Evolutionary conservation across 2,113 vertebrate species (phyloP), one percentile per base, ranked within the genome.

Genomic region (Lampris incognitus): DNA sequence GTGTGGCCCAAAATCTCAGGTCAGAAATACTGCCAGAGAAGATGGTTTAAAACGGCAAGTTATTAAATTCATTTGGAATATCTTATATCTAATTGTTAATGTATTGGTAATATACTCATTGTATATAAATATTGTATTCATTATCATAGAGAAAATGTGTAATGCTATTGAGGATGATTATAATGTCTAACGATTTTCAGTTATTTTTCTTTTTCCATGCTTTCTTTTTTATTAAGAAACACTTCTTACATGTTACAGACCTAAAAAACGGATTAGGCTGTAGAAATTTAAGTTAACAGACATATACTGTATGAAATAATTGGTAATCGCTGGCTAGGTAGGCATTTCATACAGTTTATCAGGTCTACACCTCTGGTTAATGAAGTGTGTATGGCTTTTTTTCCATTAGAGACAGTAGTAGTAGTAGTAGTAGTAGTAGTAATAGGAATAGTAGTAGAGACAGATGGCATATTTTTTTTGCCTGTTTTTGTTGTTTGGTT

Each of bases 381-480:
- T 24, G 24, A 24, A 24, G 24, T 24, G 24, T 24, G 24, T 24
- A 24, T 24, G 24, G 24, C 24, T 24, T 24, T 24, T 24, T 24
- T 24, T 24, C 24, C 24, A 24, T 24, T 24, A 24, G 24, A 24
- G 24, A 24, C 24, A 24, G 24, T 24, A 24, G 24, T 24, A 24
- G 24, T 24, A 24, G 24, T 24, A 24, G 24, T 24, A 24, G 24
- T 24, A 24, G 24, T 24, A 24, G 24, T 24, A 24, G 24, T 24
- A 24, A 24, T 24, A 24, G 24, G 24, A 24, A 24, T 24, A 24
- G 24, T 24, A 24, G 24, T 24, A 24, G 24, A 24, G 24, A 3
- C 9, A 66, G 69, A 63, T 66, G 7, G 24, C 7, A 11, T 69
- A 37, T 76, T 10, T 62, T 77, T 64, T 78, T 69, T 70, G 4